Conservation (phyloP, 2,797 vertebrate species). For the Limosa lapponica region DNA sequence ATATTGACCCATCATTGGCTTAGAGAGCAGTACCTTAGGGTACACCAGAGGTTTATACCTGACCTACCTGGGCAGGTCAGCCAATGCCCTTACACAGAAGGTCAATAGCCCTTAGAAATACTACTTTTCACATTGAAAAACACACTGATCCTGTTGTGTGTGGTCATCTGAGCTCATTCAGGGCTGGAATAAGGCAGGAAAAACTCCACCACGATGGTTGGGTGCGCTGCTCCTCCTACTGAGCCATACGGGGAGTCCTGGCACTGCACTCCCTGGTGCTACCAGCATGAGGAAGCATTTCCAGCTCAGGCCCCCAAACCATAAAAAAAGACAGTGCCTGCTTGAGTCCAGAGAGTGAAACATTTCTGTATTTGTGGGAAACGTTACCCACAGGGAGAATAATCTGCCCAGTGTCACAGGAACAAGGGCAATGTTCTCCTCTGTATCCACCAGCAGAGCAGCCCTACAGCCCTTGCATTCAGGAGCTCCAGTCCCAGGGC, state of each 20-base stretch:
- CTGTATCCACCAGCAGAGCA: accelerated
- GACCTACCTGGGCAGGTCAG: neutral
- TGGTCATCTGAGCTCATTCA: neutral
- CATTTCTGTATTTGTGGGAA: neutral
- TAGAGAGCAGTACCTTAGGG: neutral
- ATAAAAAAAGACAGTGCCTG: neutral
- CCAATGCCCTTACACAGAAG: neutral
- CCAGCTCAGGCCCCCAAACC: neutral
- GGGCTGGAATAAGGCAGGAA: neutral
- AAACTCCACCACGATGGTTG: neutral
- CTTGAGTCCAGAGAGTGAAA: neutral
- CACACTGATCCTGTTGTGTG: neutral
- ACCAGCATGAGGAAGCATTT: neutral
- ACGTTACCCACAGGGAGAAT: neutral
- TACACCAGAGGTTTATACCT: neutral
- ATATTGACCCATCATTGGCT: neutral
- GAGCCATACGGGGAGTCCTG: neutral
- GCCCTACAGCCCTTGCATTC: neutral
- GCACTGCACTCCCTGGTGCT: neutral
- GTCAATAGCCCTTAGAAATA: neutral
- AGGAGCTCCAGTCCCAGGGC: neutral
- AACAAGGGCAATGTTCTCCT: neutral
- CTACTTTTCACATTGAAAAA: neutral
- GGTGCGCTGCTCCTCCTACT: neutral
- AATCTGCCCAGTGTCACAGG: neutral